These are phyloP conservation scores for Ctenosaura bakeri DNA, from an alignment of 2,797 vertebrate genomes.

Conservation along the genomic window DNA sequence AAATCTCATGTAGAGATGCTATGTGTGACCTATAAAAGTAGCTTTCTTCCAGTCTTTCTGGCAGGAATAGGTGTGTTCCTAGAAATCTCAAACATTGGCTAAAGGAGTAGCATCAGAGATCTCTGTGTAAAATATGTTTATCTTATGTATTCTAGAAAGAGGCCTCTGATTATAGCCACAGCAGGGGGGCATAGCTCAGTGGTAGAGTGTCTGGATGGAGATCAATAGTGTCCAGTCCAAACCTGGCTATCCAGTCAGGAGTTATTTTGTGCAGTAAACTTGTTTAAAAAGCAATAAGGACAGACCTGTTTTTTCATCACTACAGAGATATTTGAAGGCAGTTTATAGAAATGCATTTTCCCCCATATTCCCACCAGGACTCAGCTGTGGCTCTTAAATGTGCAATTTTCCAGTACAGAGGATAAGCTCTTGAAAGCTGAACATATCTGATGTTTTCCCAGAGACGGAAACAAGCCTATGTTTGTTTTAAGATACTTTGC, in stretches of 20 bases:
- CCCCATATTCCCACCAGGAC: not conserved
- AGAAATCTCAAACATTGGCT: not conserved
- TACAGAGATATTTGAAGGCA: not conserved
- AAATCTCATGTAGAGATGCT: not conserved
- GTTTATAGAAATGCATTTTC: not conserved
- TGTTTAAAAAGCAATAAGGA: not conserved
- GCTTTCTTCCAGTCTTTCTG: slow-evolving; percentile 5
- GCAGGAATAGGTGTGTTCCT: not conserved
- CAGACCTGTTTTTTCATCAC: not conserved
- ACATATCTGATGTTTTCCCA: not conserved
- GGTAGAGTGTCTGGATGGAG: not conserved
- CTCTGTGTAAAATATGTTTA: not conserved
- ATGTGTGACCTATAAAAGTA: not conserved
- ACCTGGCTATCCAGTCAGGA: not conserved
- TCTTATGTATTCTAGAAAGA: slow-evolving; percentile 1
- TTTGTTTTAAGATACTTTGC: too few species aligned
- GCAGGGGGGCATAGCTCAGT: not conserved
- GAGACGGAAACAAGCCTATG: not conserved
- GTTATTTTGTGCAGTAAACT: not conserved
- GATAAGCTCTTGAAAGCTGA: not conserved
- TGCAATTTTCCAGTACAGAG: not conserved
- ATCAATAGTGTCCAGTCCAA: not conserved
- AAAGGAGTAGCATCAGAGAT: not conserved
- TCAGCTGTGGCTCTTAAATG: not conserved
- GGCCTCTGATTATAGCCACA: not conserved